These are phyloP conservation scores for Baccha elongata DNA, from an alignment of 2,888 invertebrate genomes.

Conservation along the genomic window DNA sequence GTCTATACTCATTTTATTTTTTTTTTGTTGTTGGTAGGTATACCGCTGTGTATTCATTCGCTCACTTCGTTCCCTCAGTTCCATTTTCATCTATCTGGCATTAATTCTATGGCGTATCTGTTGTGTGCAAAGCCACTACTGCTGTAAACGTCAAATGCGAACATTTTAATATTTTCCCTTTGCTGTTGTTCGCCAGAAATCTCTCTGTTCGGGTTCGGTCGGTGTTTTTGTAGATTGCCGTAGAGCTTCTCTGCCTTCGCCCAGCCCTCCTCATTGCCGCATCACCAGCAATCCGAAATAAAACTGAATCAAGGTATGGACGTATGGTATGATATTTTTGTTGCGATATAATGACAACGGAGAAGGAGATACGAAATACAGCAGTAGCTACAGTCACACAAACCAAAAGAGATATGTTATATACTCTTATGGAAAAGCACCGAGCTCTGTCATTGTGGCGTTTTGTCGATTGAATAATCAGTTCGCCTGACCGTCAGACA, in stretches of 20 bases:
- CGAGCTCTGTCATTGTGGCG: constrained; percentile 47
- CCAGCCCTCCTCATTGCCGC: not conserved
- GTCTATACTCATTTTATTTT: constrained; percentile 57
- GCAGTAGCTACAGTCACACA: constrained; percentile 62
- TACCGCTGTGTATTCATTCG: constrained; percentile 38
- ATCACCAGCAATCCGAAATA: constrained; percentile 34
- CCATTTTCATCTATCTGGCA: constrained; percentile 69
- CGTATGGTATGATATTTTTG: constrained; percentile 69
- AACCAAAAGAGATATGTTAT: constrained; percentile 51
- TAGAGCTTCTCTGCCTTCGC: constrained; percentile 17
- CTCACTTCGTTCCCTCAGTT: constrained; percentile 53
- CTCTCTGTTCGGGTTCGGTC: constrained; percentile 47
- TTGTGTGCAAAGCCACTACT: constrained; percentile 57
- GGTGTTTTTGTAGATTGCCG: constrained; percentile 55
- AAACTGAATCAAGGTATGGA: constrained; percentile 53
- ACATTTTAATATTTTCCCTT: constrained; percentile 70
- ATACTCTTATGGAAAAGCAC: constrained; percentile 68
- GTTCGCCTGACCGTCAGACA: constrained; percentile 28
- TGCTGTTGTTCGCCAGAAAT: constrained; percentile 57
- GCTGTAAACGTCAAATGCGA: constrained; percentile 69
- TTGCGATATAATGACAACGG: constrained; percentile 72
- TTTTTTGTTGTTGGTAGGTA: constrained; percentile 19
- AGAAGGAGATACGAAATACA: constrained; percentile 63
- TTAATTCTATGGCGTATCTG: constrained; percentile 42
- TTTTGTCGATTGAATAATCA: constrained; percentile 40